Evolutionary conservation across 2,113 vertebrate species (phyloP).

Genomic region (Mola mola): DNA sequence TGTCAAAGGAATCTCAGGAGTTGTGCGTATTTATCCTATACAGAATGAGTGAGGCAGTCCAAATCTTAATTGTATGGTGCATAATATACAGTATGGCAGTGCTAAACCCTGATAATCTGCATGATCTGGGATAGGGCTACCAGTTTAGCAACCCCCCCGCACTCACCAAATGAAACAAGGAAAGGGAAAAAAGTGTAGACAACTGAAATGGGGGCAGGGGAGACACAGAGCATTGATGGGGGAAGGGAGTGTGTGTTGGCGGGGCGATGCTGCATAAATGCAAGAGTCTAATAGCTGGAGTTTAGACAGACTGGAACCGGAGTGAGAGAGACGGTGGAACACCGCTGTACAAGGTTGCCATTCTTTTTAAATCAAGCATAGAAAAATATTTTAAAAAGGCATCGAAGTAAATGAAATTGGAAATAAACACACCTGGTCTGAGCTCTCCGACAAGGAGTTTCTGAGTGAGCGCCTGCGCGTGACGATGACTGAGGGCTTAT

Average conservation of each 20-base stretch:
- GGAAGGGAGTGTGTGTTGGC: constrained; percentile 36
- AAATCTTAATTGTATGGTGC: constrained; percentile 7
- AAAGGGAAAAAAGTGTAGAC: constrained; percentile 36
- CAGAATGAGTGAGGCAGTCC: no score
- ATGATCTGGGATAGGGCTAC: constrained; percentile 59
- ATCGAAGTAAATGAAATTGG: no score
- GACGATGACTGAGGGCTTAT: constrained; percentile 93
- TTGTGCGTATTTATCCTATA: no score
- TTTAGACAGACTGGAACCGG: constrained; percentile 8
- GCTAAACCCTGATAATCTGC: constrained; percentile 69
- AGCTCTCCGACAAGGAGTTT: constrained; percentile 83
- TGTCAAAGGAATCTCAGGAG: no score
- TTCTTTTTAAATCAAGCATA: background rate
- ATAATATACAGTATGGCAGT: constrained; percentile 42
- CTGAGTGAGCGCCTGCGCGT: constrained; percentile 91
- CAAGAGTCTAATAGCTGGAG: constrained; percentile 34
- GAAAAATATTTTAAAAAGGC: no score
- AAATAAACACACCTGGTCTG: constrained; percentile 87
- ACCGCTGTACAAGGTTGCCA: background rate
- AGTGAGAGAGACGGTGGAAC: background rate
- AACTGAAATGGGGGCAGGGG: constrained; percentile 60
- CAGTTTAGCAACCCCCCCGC: constrained; percentile 25
- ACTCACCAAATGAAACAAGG: constrained; percentile 23
- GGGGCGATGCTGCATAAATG: constrained; percentile 16
- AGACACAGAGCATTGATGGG: constrained; percentile 38